These are phyloP conservation scores for Pitangus sulphuratus DNA, from an alignment of 2,797 vertebrate species.

Conservation along the genomic window DNA sequence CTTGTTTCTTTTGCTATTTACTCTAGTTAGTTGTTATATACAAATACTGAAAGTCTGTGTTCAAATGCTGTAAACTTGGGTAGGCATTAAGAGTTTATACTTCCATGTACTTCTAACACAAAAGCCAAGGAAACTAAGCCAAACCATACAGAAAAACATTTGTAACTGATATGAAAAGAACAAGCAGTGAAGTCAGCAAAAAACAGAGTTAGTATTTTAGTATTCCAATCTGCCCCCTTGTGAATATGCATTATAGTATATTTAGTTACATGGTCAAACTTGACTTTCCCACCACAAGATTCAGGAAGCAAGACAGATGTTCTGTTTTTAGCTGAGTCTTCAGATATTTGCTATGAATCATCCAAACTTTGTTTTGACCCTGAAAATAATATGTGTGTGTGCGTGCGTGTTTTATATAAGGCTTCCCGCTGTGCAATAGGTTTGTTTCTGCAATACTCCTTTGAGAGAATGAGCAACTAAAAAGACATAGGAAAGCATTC, in stretches of 20 bases:
- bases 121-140: not conserved
- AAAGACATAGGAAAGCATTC: not conserved
- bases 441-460: not conserved
- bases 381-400: not conserved
- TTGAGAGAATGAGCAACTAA: not conserved
- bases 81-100: not conserved
- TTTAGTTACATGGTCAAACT: slow-evolving; percentile 16
- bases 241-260: not conserved
- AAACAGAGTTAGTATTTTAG: not conserved
- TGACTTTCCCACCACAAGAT: slow-evolving; percentile 4
- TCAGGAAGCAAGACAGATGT: slow-evolving; percentile 38
- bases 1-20: not conserved
- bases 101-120: not conserved
- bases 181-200: slow-evolving; percentile 14
- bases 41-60: not conserved
- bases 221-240: not conserved
- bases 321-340: slow-evolving; percentile 11
- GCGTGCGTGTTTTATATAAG: not conserved
- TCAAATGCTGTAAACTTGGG: not conserved
- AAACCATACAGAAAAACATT: not conserved
- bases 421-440: not conserved
- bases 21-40: not conserved
- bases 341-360: slow-evolving; percentile 10
- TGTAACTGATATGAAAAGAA: not conserved
- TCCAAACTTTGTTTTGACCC: not conserved